Percentiles rank a stretch among this genome's conserved stretches.
Conservation (phyloP, 1,140 invertebrate genomes). For the Arctopsyche grandis region DNA sequence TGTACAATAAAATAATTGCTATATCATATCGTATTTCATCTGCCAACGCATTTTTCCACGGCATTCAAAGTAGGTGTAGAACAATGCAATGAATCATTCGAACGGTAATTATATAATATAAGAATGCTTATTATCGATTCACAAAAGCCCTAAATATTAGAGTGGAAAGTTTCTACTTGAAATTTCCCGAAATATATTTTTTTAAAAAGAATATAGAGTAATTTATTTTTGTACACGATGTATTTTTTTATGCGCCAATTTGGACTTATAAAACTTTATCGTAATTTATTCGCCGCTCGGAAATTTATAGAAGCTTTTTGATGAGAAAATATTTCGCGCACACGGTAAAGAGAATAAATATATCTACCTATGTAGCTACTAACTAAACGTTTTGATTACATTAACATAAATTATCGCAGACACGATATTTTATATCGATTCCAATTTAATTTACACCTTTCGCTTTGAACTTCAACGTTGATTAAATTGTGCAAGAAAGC, state of each 20-base stretch:
- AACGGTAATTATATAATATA: slow-evolving; percentile 52
- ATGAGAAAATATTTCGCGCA: slow-evolving; percentile 2
- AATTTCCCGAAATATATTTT: neutral
- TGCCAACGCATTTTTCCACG: slow-evolving; percentile 17
- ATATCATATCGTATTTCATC: slow-evolving; percentile 14
- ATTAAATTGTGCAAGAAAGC: neutral
- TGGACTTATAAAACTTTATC: slow-evolving; percentile 11
- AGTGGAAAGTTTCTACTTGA: neutral
- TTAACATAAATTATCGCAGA: slow-evolving; percentile 11
- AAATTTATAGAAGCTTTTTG: slow-evolving; percentile 4
- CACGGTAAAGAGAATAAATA: neutral
- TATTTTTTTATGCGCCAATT: neutral
- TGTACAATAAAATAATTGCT: neutral
- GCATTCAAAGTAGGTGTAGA: slow-evolving; percentile 28
- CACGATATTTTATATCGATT: neutral
- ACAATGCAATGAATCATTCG: slow-evolving; percentile 50
- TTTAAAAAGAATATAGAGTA: neutral
- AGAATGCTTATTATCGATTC: slow-evolving; percentile 48
- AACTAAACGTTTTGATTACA: slow-evolving; percentile 1
- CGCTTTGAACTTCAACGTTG: neutral
- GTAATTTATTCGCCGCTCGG: neutral
- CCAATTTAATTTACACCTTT: slow-evolving; percentile 8
- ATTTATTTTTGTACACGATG: no score
- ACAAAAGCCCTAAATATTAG: slow-evolving; percentile 30
- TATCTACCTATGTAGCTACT: no score